A percentile compares a stretch with the other conserved stretches of the same genome.
Evolutionary conservation across 2,113 vertebrate genomes (phyloP).

Genomic region (Butastur rufipennis): DNA sequence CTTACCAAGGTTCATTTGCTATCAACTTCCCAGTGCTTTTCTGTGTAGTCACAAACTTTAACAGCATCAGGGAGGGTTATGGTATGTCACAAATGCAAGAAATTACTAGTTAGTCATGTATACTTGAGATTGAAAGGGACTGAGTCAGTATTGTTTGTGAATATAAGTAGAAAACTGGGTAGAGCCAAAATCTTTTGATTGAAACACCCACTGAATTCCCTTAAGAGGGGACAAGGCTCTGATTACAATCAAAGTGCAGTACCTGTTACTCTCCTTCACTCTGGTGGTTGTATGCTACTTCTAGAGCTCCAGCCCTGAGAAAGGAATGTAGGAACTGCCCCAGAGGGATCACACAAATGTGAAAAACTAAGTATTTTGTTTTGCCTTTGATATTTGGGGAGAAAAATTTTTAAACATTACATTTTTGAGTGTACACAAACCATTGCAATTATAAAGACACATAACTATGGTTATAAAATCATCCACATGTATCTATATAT

Average conservation of each 20-base stretch:
- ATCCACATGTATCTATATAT: background rate
- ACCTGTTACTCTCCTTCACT: background rate
- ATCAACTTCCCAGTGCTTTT: background rate
- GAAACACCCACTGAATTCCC: background rate
- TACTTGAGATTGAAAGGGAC: background rate
- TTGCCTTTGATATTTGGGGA: background rate
- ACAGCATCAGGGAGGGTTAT: background rate
- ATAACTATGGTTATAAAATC: background rate
- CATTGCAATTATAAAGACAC: background rate
- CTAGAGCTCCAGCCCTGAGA: background rate
- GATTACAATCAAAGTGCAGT: background rate
- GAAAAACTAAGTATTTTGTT: background rate
- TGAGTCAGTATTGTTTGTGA: background rate
- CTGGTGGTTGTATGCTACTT: background rate
- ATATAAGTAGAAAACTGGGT: background rate
- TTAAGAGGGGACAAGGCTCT: background rate
- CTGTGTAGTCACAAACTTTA: background rate
- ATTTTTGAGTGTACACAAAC: background rate
- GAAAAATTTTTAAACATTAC: background rate
- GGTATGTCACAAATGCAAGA: slow-evolving; percentile 7
- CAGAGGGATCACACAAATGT: background rate
- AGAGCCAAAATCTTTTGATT: background rate
- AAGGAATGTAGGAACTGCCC: background rate
- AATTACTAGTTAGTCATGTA: background rate
- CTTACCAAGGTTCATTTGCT: background rate